Conservation (phyloP, 2,888 invertebrate species). For the Drosophila niveifrons region DNA sequence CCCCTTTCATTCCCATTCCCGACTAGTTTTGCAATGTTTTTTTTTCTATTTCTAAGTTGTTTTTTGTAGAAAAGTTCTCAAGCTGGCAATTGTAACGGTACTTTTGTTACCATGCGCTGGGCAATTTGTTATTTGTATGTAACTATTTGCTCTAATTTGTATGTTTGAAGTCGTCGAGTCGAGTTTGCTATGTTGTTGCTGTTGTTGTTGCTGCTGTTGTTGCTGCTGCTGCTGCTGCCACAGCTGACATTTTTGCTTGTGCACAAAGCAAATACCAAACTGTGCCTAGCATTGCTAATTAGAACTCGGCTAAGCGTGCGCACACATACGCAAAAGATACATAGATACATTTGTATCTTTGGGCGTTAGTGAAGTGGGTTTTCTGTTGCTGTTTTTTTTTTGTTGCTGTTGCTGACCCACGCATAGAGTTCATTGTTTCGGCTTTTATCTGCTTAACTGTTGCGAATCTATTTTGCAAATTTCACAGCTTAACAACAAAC, state of each 20-base stretch:
- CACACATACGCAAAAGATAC: constrained; percentile 31
- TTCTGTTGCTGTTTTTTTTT: constrained; percentile 7
- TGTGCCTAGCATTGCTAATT: constrained; percentile 77
- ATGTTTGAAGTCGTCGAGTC: constrained; percentile 47
- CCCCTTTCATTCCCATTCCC: constrained; percentile 55
- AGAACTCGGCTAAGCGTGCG: constrained; percentile 63
- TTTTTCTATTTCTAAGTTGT: constrained; percentile 12
- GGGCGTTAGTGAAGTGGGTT: constrained; percentile 37
- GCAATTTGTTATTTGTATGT: constrained; percentile 73
- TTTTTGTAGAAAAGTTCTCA: constrained; percentile 50
- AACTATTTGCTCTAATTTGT: constrained; percentile 79
- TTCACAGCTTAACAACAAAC: constrained; percentile 58
- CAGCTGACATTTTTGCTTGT: constrained; percentile 79
- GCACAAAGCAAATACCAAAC: constrained; percentile 76
- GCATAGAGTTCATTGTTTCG: constrained; percentile 47
- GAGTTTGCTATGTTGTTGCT: neutral
- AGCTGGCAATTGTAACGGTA: constrained; percentile 66
- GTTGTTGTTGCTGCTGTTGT: constrained; percentile 1
- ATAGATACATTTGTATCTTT: constrained; percentile 34
- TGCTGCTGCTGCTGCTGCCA: constrained; percentile 25
- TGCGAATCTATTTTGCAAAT: constrained; percentile 75
- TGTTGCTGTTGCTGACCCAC: constrained; percentile 22
- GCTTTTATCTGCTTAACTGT: constrained; percentile 45
- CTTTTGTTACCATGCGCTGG: constrained; percentile 75
- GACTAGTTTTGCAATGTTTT: constrained; percentile 24